A percentile compares a stretch with the other conserved stretches of the same genome.
Evolutionary conservation across 2,113 vertebrate genomes (phyloP).

Genomic region (Murina feae): DNA sequence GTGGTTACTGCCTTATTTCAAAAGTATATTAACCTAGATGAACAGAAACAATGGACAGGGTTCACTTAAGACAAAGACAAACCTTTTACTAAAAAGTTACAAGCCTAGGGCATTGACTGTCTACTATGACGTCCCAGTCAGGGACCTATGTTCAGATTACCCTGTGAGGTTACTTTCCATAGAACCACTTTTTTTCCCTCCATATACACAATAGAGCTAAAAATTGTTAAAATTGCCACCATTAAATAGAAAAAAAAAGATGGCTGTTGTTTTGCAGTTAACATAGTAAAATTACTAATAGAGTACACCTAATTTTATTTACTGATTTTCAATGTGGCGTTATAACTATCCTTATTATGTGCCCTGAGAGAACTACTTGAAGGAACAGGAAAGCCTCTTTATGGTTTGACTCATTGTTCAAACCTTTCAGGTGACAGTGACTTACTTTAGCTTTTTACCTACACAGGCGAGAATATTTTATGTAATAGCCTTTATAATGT

Average conservation of each 20-base stretch:
- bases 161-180: neutral
- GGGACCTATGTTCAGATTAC: neutral
- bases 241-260: neutral
- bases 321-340: neutral
- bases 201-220: neutral
- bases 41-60: neutral
- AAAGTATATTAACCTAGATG: neutral
- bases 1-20: neutral
- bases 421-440: neutral
- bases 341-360: neutral
- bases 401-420: neutral
- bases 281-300: neutral
- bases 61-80: neutral
- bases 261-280: neutral
- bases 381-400: neutral
- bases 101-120: neutral
- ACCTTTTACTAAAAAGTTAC: neutral
- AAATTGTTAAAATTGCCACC: neutral
- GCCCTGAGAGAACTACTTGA: neutral
- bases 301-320: neutral
- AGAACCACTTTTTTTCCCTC: neutral
- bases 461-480: neutral
- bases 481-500: neutral
- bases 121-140: neutral
- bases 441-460: constrained; percentile 9